Conservation (phyloP, 2,888 invertebrate species). For the Tinea pellionella region DNA sequence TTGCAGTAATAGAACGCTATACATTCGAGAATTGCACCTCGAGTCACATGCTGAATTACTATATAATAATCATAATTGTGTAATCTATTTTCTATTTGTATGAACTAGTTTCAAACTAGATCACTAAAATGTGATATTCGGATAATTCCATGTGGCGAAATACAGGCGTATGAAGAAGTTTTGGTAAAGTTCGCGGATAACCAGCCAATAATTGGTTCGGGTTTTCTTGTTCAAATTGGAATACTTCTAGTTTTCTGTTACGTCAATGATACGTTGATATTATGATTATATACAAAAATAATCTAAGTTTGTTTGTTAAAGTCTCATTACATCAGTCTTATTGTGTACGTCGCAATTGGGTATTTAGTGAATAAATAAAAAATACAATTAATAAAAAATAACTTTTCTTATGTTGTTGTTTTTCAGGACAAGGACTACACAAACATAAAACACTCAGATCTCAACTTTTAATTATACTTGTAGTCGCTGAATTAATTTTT, state of each 20-base stretch:
- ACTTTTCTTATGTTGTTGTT: no score
- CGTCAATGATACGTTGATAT: neutral
- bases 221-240: neutral
- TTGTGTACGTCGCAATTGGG: neutral
- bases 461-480: no score
- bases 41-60: no score
- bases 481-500: no score
- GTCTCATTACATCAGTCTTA: neutral
- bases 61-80: neutral
- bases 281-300: slow-evolving; percentile 1
- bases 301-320: neutral
- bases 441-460: no score
- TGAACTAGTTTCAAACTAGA: neutral
- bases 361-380: neutral
- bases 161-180: neutral
- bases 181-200: neutral
- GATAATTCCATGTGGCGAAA: neutral
- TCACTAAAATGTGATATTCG: neutral
- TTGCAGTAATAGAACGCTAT: no score
- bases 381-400: no score
- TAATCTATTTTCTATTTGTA: neutral
- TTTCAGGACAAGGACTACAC: no score
- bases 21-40: no score
- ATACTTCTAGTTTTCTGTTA: neutral
- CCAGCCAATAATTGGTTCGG: neutral